Conservation (phyloP, 2,888 invertebrate species). For the Clivina fossor region DNA sequence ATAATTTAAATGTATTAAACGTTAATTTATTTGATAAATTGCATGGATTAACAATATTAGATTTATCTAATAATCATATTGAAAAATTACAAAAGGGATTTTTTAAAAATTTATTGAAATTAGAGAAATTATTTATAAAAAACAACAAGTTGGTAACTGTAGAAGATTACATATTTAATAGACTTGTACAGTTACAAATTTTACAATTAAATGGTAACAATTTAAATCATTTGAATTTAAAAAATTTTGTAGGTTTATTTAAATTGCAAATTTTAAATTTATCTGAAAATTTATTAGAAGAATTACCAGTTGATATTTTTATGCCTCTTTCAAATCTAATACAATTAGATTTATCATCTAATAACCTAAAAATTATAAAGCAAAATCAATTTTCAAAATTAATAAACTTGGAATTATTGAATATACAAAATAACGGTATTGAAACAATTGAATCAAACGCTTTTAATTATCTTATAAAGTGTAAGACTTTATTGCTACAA, state of each 20-base stretch:
- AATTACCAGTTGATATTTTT: slow-evolving; percentile 3
- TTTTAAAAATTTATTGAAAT: slow-evolving; percentile 10
- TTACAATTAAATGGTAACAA: slow-evolving; percentile 14
- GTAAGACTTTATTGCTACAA: slow-evolving; percentile 5
- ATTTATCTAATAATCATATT: slow-evolving; percentile 9
- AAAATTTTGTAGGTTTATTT: slow-evolving; percentile 4
- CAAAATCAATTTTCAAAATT: slow-evolving; percentile 3
- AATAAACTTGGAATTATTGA: slow-evolving; percentile 4
- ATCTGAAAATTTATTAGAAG: slow-evolving; percentile 2
- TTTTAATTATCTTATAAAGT: slow-evolving; percentile 8
- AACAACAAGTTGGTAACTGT: slow-evolving; percentile 4
- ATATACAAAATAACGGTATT: slow-evolving; percentile 10
- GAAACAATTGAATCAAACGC: neutral
- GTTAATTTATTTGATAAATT: slow-evolving; percentile 12
- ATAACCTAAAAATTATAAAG: neutral
- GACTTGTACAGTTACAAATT: neutral
- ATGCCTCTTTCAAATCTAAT: neutral
- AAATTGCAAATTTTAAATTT: slow-evolving; percentile 12
- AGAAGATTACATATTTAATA: slow-evolving; percentile 4
- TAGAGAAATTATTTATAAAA: slow-evolving; percentile 3
- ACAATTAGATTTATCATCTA: slow-evolving; percentile 10
- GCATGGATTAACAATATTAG: neutral
- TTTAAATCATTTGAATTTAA: slow-evolving; percentile 1
- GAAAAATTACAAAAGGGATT: slow-evolving; percentile 6
- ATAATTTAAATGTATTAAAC: slow-evolving; percentile 1